phyloP scores from a whole-genome alignment of 2,888 invertebrate genomes.

The Pasiphila rectangulata region DNA sequence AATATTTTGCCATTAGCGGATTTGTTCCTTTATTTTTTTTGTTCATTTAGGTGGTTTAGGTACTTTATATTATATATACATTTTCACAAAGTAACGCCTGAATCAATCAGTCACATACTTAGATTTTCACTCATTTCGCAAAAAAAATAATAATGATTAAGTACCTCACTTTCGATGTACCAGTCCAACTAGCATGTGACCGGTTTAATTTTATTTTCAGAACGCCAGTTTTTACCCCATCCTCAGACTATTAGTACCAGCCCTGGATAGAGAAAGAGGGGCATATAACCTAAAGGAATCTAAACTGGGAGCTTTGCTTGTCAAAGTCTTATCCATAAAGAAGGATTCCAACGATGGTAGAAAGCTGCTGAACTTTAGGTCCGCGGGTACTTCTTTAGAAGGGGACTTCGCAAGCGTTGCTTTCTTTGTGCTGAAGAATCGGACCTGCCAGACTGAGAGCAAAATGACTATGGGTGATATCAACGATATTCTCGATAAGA shows the following conservation, averaged over 20 bases:
- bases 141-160: no score
- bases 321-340: constrained; percentile 87
- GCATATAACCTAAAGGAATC: constrained; percentile 92
- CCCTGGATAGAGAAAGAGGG: constrained; percentile 88
- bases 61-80: no score
- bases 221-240: constrained; percentile 85
- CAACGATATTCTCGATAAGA: constrained; percentile 87
- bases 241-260: constrained; percentile 89
- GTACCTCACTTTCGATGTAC: no score
- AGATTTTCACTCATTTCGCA: no score
- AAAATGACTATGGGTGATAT: constrained; percentile 84
- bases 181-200: no score
- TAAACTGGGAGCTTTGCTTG: constrained; percentile 86
- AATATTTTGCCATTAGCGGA: no score
- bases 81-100: no score
- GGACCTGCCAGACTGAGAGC: constrained; percentile 62
- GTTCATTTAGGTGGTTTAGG: no score
- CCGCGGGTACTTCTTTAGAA: constrained; percentile 72
- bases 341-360: constrained; percentile 78
- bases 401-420: constrained; percentile 91
- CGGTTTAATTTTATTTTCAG: constrained; percentile 52
- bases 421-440: constrained; percentile 84
- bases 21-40: no score
- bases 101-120: no score
- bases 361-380: constrained; percentile 64